phyloP scores from a whole-genome alignment of 2,113 vertebrate genomes.

The Machaerirhynchus nigripectus region DNA sequence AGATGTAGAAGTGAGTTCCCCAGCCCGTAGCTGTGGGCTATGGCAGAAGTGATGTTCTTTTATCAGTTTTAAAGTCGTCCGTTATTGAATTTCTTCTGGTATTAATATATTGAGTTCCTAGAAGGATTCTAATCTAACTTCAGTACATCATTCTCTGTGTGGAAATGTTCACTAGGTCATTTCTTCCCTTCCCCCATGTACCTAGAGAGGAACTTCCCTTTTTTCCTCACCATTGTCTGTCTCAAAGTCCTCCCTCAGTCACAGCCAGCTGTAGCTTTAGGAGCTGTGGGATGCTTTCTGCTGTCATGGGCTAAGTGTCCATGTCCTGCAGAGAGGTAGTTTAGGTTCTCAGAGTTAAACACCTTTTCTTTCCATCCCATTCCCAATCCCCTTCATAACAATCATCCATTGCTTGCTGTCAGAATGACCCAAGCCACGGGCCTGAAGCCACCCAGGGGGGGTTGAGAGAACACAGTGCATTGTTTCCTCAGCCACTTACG shows the following conservation, averaged over 20 bases:
- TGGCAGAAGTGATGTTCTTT: conserved; percentile 9
- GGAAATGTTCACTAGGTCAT: neutral
- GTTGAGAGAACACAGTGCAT: neutral
- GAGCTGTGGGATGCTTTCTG: neutral
- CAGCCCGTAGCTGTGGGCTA: conserved; percentile 13
- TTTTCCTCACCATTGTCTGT: neutral
- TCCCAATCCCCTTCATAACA: neutral
- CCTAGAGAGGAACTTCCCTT: neutral
- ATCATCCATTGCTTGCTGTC: neutral
- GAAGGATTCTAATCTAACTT: conserved; percentile 28
- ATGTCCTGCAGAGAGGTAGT: neutral
- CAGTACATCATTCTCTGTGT: neutral
- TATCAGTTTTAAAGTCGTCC: neutral
- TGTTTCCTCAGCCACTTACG: neutral
- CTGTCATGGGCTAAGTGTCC: neutral
- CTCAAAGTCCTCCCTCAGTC: neutral
- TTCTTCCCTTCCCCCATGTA: neutral
- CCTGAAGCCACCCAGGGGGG: neutral
- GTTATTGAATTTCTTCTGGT: neutral
- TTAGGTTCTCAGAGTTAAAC: neutral
- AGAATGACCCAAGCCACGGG: neutral
- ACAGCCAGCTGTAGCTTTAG: neutral
- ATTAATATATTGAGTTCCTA: conserved; percentile 16
- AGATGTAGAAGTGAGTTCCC: neutral
- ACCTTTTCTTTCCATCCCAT: neutral